These are phyloP conservation scores for Mamestra brassicae DNA, from an alignment of 2,888 invertebrate species.

Conservation along the genomic window DNA sequence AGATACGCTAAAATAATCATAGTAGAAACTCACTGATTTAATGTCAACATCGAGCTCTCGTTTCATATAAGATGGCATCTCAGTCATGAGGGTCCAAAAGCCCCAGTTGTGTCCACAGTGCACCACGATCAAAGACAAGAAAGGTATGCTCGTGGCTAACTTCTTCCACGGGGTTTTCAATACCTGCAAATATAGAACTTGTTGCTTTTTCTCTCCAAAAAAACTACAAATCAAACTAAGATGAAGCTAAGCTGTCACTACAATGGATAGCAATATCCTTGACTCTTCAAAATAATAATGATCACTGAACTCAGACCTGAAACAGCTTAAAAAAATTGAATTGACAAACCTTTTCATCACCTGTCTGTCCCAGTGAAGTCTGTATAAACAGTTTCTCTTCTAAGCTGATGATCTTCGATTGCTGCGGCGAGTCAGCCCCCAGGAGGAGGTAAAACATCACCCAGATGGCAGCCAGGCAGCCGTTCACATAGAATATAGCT, in stretches of 20 bases:
- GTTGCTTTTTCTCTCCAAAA: too few species aligned
- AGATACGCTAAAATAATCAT: too few species aligned
- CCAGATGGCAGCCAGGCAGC: slow-evolving; percentile 90
- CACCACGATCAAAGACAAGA: slow-evolving; percentile 88
- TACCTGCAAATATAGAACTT: slow-evolving; percentile 65
- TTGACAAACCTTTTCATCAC: slow-evolving; percentile 9
- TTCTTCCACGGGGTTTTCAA: slow-evolving; percentile 91
- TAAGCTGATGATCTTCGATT: slow-evolving; percentile 89
- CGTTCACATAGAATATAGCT: slow-evolving; percentile 92
- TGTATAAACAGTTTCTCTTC: slow-evolving; percentile 93
- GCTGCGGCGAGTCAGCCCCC: slow-evolving; percentile 92
- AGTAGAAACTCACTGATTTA: slow-evolving; percentile 82
- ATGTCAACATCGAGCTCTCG: slow-evolving; percentile 91
- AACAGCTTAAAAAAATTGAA: slow-evolving; percentile 27
- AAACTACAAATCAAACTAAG: too few species aligned
- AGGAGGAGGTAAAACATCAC: slow-evolving; percentile 89
- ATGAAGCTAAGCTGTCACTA: too few species aligned
- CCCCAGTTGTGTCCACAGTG: slow-evolving; percentile 94
- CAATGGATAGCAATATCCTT: too few species aligned
- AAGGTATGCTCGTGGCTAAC: slow-evolving; percentile 88
- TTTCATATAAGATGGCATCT: slow-evolving; percentile 93
- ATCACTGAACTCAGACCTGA: too few species aligned
- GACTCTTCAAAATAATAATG: too few species aligned
- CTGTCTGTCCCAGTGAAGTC: slow-evolving; percentile 74
- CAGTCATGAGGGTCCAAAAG: slow-evolving; percentile 93